phyloP scores from a whole-genome alignment of 64 coral and sea anemone species.

The Astreopora myriophthalma region DNA sequence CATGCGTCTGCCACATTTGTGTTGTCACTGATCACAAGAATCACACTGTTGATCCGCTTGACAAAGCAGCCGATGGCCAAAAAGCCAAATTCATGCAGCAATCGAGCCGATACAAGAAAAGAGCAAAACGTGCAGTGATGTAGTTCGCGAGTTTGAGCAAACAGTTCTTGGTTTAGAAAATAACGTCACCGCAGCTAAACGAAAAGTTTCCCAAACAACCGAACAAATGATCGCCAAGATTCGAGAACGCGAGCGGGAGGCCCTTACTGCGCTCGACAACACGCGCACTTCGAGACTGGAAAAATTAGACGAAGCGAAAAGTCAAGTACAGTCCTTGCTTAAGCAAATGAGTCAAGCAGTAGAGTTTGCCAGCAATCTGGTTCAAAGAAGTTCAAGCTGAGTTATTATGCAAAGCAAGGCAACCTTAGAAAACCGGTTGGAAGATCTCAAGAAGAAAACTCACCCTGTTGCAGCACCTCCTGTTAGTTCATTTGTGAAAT shows the following conservation, averaged over 20 bases:
- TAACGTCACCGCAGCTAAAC: not conserved
- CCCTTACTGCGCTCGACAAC: not conserved
- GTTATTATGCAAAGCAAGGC: not conserved
- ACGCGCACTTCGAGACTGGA: not conserved
- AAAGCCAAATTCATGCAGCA: not conserved
- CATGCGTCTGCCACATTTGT: not conserved
- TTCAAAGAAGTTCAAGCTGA: not conserved
- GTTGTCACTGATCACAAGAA: not conserved
- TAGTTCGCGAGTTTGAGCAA: not conserved
- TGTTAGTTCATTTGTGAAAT: not conserved
- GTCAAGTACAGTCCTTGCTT: not conserved
- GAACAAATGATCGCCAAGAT: not conserved
- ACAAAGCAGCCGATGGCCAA: not conserved
- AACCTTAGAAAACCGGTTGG: not conserved
- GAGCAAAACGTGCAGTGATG: not conserved
- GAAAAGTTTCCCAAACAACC: not conserved
- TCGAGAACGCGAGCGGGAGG: constrained; percentile 11
- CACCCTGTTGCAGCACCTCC: not conserved
- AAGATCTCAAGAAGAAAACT: not conserved
- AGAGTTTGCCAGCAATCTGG: not conserved
- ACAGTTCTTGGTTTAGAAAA: not conserved
- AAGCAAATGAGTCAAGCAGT: not conserved
- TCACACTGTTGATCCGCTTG: not conserved
- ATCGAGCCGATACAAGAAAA: not conserved
- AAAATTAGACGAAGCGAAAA: not conserved